Evolutionary conservation across 2,797 vertebrate genomes (phyloP).

Genomic region (Selene dorsalis): DNA sequence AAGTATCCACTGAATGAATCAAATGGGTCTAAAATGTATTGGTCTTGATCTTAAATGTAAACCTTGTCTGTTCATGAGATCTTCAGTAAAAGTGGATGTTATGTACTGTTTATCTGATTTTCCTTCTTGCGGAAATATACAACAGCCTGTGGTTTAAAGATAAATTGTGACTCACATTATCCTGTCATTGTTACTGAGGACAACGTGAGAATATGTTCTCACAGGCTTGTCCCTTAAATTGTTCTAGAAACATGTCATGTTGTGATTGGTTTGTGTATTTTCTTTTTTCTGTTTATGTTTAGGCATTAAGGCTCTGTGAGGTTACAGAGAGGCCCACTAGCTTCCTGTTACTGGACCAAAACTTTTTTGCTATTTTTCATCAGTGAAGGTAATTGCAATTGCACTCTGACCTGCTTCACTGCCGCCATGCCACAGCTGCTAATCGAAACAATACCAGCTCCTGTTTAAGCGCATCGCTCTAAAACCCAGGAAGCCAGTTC

Average conservation of each 20-base stretch:
- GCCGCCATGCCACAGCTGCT: neutral
- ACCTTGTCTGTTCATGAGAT: neutral
- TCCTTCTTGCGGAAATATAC: no score
- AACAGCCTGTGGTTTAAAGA: slow-evolving; percentile 21
- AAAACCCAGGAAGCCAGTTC: neutral
- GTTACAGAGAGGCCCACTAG: neutral
- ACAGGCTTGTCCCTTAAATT: neutral
- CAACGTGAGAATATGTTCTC: neutral
- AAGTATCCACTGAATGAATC: neutral
- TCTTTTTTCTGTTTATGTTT: neutral
- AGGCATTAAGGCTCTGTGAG: neutral
- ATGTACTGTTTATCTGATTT: neutral
- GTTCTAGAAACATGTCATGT: neutral
- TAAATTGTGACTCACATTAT: neutral
- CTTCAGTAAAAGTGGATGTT: neutral
- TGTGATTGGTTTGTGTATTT: neutral
- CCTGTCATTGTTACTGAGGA: slow-evolving; percentile 1
- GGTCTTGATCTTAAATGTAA: neutral
- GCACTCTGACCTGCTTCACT: slow-evolving; percentile 15
- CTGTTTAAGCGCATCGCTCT: neutral
- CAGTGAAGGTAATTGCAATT: neutral
- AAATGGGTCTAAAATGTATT: neutral
- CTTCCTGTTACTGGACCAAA: slow-evolving; percentile 43
- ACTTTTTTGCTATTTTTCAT: no score
- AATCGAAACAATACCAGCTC: neutral